Conservation (phyloP, 2,113 vertebrate species). For the human region GRCh38 chr5:76274501-76275000, state of each 20-base stretch:
- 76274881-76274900: constrained; percentile 24
- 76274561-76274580: background rate
- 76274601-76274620: background rate
- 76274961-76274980: background rate
- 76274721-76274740: background rate
- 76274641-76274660: too few species aligned
- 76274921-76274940: background rate
- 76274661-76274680: background rate
- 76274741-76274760: background rate
- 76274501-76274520: background rate
- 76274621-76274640: background rate
- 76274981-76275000: constrained; percentile 39
- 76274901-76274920: constrained; percentile 23
- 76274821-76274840: background rate
- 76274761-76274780: background rate
- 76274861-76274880: background rate
- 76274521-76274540: background rate
- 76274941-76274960: background rate
- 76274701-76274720: background rate
- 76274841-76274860: background rate
- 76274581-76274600: background rate
- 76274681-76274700: background rate
- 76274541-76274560: background rate
- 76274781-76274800: background rate
- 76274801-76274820: background rate